A percentile compares a stretch with the other conserved stretches of the same genome.
Evolutionary conservation across 2,888 invertebrate species (phyloP).

Genomic region (Julus scanicus): DNA sequence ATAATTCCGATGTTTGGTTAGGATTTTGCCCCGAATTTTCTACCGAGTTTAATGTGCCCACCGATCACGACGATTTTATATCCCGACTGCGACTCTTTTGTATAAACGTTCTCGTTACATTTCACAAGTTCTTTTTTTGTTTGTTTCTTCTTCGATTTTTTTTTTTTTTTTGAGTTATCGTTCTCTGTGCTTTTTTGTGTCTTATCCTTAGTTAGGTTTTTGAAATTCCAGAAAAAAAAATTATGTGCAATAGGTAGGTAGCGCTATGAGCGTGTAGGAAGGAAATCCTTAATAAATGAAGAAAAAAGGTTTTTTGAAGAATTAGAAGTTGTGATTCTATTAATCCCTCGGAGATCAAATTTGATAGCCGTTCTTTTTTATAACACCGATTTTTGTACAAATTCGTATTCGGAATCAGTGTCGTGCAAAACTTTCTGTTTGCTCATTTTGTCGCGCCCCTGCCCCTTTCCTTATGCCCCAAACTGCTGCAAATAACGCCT

Average conservation of each 20-base stretch:
- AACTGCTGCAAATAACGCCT: neutral
- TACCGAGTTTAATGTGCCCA: neutral
- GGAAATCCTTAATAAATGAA: slow-evolving; percentile 40
- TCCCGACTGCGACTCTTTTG: slow-evolving; percentile 35
- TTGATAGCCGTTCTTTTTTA: slow-evolving; percentile 32
- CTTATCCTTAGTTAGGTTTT: slow-evolving; percentile 24
- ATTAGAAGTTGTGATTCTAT: neutral
- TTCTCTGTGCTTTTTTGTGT: slow-evolving; percentile 11
- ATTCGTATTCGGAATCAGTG: slow-evolving; percentile 27
- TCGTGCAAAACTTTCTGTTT: slow-evolving; percentile 26
- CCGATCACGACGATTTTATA: slow-evolving; percentile 12
- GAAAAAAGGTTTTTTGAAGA: neutral
- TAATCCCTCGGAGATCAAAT: neutral
- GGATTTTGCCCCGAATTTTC: neutral
- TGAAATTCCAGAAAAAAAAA: slow-evolving; percentile 44
- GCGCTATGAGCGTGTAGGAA: slow-evolving; percentile 31
- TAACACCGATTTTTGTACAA: slow-evolving; percentile 45
- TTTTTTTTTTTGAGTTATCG: slow-evolving; percentile 18
- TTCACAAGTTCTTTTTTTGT: neutral
- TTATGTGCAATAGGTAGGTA: slow-evolving; percentile 41
- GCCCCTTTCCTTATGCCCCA: neutral
- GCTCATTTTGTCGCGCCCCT: neutral
- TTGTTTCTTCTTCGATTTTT: neutral
- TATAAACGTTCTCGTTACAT: slow-evolving; percentile 24
- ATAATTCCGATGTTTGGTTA: slow-evolving; percentile 8